Evolutionary conservation across 2,888 invertebrate genomes (phyloP).

Genomic region (Troides helena): DNA sequence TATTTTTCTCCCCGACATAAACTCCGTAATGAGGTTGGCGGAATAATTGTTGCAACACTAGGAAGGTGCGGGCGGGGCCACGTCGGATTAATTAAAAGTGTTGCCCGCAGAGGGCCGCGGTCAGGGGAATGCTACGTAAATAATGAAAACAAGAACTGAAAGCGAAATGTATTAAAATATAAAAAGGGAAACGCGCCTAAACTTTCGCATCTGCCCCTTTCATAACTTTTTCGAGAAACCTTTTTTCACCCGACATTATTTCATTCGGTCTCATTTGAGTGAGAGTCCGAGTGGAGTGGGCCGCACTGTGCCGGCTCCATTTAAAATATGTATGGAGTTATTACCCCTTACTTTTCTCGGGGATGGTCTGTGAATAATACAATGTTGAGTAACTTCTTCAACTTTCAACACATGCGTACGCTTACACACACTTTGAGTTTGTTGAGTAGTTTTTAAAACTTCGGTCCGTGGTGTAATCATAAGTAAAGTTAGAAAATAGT

Average conservation of each 20-base stretch:
- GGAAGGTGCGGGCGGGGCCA: constrained; percentile 65
- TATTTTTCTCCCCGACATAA: constrained; percentile 64
- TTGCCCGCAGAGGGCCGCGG: constrained; percentile 61
- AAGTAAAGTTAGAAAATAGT: neutral
- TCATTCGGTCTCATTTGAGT: constrained; percentile 76
- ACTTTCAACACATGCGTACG: constrained; percentile 33
- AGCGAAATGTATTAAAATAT: constrained; percentile 62
- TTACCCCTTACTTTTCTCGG: constrained; percentile 38
- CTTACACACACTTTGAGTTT: constrained; percentile 35
- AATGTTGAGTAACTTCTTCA: constrained; percentile 47
- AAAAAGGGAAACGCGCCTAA: constrained; percentile 58
- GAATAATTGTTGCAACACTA: constrained; percentile 78
- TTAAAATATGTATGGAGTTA: constrained; percentile 71
- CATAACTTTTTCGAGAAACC: constrained; percentile 72
- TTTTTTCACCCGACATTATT: constrained; percentile 72
- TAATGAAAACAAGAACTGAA: constrained; percentile 64
- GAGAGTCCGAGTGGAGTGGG: constrained; percentile 66
- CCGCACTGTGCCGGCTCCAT: constrained; percentile 61
- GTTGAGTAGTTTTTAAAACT: constrained; percentile 39
- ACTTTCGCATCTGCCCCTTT: constrained; percentile 69
- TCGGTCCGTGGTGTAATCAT: constrained; percentile 25
- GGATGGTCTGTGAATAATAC: constrained; percentile 44
- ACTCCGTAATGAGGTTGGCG: constrained; percentile 73
- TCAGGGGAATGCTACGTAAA: constrained; percentile 72
- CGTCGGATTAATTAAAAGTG: constrained; percentile 75